Conservation (phyloP, 1,140 invertebrate species). For the Trichonephila clavipes region DNA sequence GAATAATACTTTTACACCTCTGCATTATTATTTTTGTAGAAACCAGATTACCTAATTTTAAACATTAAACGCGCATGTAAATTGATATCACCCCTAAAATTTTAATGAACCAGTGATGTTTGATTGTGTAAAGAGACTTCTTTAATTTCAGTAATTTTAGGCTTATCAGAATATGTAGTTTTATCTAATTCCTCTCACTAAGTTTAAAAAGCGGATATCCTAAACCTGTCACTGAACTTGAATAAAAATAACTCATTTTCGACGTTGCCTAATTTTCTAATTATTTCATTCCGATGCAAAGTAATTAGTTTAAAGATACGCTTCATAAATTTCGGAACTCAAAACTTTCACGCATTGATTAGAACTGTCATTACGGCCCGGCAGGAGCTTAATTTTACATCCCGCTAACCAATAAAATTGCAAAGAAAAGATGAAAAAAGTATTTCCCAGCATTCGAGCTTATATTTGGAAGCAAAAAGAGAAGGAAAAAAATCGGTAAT, state of each 20-base stretch:
- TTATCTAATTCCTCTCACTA: background rate
- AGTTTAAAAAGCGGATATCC: slow-evolving; percentile 43
- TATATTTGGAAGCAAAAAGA: slow-evolving; percentile 23
- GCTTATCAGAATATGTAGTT: slow-evolving; percentile 10
- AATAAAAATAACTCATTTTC: slow-evolving; percentile 70
- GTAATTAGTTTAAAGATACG: slow-evolving; percentile 75
- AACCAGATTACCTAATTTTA: too few species aligned
- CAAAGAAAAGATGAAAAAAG: slow-evolving; percentile 17
- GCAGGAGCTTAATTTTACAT: slow-evolving; percentile 73
- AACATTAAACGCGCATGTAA: too few species aligned
- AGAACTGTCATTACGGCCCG: slow-evolving; percentile 72
- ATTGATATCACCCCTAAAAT: background rate
- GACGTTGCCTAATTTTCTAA: slow-evolving; percentile 70
- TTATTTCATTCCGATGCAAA: slow-evolving; percentile 74
- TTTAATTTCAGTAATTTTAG: background rate
- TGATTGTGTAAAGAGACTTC: background rate
- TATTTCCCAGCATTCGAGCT: background rate
- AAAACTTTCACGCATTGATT: slow-evolving; percentile 68
- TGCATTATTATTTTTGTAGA: too few species aligned
- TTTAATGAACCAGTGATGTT: background rate
- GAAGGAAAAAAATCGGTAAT: slow-evolving; percentile 61
- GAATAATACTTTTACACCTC: too few species aligned
- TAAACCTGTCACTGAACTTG: slow-evolving; percentile 8
- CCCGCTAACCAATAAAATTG: slow-evolving; percentile 59
- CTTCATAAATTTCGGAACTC: slow-evolving; percentile 70